A percentile compares a stretch with the other conserved stretches of the same genome.
Evolutionary conservation across 2,797 vertebrate genomes (phyloP).

Genomic region (Apodemus agrarius): DNA sequence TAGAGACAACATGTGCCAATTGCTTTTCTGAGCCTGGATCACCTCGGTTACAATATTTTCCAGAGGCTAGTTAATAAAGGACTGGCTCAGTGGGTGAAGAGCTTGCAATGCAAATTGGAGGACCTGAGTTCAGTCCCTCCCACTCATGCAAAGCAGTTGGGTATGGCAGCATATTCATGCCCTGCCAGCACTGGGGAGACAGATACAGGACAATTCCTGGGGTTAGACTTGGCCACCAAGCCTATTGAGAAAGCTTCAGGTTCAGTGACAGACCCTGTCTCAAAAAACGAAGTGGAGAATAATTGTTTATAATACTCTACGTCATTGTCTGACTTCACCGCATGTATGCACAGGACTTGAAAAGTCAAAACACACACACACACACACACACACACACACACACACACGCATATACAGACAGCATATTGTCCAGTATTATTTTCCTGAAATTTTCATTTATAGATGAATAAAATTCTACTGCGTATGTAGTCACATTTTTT

Average conservation of each 20-base stretch:
- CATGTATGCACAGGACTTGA: background rate
- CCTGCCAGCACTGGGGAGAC: background rate
- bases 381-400: background rate
- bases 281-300: background rate
- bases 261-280: too few relatives aligned
- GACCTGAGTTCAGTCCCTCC: background rate
- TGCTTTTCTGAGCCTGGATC: background rate
- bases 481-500: background rate
- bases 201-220: background rate
- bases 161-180: background rate
- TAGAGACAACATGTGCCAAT: background rate
- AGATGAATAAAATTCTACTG: background rate
- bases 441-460: background rate
- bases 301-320: background rate
- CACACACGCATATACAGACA: background rate
- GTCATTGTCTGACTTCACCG: too few relatives aligned
- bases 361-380: background rate
- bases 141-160: background rate
- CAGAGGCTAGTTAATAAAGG: too few relatives aligned
- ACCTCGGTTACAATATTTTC: background rate
- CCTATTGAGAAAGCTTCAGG: background rate
- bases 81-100: background rate
- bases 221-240: background rate
- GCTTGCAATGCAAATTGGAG: too few relatives aligned
- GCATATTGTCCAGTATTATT: background rate